Conservation (phyloP, 2,113 vertebrate species). For the Rallus limicola region DNA sequence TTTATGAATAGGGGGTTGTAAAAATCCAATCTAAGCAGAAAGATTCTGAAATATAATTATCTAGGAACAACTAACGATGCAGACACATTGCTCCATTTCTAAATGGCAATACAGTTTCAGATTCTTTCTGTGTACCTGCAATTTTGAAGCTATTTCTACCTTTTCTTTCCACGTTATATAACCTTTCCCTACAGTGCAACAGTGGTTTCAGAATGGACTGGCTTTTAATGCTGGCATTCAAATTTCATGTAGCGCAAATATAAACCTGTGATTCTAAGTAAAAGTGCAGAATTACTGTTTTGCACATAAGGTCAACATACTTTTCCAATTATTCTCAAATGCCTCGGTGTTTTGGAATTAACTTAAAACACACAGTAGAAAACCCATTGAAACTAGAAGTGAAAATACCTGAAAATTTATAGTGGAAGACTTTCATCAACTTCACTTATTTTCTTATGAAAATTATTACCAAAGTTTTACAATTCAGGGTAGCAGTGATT, state of each 20-base stretch:
- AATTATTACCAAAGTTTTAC: background rate
- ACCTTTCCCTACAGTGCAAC: background rate
- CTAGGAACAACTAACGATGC: background rate
- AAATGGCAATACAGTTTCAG: background rate
- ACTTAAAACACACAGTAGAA: background rate
- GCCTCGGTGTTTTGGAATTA: background rate
- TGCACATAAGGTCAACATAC: background rate
- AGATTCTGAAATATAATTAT: background rate
- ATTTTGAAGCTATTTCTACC: background rate
- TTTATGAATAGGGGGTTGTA: background rate
- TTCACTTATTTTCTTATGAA: background rate
- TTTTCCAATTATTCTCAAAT: background rate
- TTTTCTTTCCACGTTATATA: background rate
- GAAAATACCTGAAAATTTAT: background rate
- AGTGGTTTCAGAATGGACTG: background rate
- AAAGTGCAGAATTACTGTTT: background rate
- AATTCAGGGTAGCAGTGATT: background rate
- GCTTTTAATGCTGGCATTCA: background rate
- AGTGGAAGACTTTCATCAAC: background rate
- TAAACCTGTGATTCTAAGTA: background rate
- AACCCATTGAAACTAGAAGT: background rate
- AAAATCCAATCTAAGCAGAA: background rate
- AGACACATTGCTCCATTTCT: background rate
- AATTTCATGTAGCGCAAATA: background rate
- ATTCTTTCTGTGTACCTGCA: background rate